Conservation (phyloP, 2,797 vertebrate genomes). For the Syndactyla subalaris region DNA sequence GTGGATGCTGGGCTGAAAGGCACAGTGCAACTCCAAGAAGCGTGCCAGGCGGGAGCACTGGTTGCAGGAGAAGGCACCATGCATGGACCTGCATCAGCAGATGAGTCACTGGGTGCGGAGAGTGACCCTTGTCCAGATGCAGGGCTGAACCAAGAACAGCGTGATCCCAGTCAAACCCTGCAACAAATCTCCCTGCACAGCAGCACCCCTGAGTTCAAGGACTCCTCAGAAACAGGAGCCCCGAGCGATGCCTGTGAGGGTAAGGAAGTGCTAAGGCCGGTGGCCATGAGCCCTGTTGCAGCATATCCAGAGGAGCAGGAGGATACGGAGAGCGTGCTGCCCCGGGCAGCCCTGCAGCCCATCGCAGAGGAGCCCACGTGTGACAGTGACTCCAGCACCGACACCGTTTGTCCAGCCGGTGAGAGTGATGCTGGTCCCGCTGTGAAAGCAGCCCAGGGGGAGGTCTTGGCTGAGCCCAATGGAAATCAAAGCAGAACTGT, state of each 20-base stretch:
- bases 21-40: not conserved
- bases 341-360: conserved; percentile 30
- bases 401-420: not conserved
- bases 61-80: not conserved
- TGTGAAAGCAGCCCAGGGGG: not conserved
- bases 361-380: conserved; percentile 44
- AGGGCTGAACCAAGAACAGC: not conserved
- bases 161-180: not conserved
- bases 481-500: not conserved
- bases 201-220: not conserved
- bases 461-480: not conserved
- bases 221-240: not conserved
- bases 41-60: not conserved
- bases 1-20: not conserved
- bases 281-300: not conserved
- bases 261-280: not conserved
- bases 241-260: not conserved
- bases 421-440: not conserved
- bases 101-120: not conserved
- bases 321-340: not conserved
- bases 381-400: conserved; percentile 54
- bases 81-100: not conserved
- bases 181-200: not conserved
- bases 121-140: accelerated
- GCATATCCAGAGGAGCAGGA: not conserved